Evolutionary conservation across 2,797 vertebrate species (phyloP), one percentile per base, ranked within the genome.

Genomic region (Morelia viridis): DNA sequence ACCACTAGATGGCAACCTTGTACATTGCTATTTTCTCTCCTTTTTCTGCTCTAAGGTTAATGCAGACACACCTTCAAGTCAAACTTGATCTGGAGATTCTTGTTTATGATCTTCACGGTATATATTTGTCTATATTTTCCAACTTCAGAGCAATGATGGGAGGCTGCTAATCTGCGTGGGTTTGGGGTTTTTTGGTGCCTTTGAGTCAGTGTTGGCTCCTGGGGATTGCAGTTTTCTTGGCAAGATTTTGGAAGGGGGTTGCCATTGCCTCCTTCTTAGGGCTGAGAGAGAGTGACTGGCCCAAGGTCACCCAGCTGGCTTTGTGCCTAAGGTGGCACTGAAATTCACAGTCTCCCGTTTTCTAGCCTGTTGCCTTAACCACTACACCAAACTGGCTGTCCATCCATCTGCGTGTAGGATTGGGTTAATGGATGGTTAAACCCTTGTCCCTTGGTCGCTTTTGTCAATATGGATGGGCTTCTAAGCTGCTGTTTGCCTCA

Each of bases 1-100:
- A 41, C 56, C 65, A 41, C 46, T 56, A 93, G 84, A 86, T 68
- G 90, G 46, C 15, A 92, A 91, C 86, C 17, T 13, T 88, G 65
- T 46, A 86, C 22, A 83, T 24, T 41, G 22, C 58, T 80, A 24
- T 80, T 80, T 46, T 80, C 35, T 46, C 35, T 24, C 35, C 71
- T 17, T 90, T 46, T 35, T 89, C 26, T 24, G 85, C n/a, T 10
- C 8, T 8, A 35, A 84, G 41, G 76, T 88, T 28, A 28, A 87
- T 88, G 87, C 86, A 93, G 41, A 60, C 3, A 24, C 11, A 68
- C 60, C 5, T 62, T 53, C 9, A 65, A 83, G 71, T 26, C 50
- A 53, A n/a, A 94, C 12, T 0, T 5, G 46, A 64, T 0, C 5
- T 0, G 0, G 9, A 61, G 22, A 53, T 64, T 26, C 0, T 41